Evolutionary conservation across 2,797 vertebrate species (phyloP), one percentile per base, ranked within the genome.

Genomic region (Tympanoctomys barrerae): DNA sequence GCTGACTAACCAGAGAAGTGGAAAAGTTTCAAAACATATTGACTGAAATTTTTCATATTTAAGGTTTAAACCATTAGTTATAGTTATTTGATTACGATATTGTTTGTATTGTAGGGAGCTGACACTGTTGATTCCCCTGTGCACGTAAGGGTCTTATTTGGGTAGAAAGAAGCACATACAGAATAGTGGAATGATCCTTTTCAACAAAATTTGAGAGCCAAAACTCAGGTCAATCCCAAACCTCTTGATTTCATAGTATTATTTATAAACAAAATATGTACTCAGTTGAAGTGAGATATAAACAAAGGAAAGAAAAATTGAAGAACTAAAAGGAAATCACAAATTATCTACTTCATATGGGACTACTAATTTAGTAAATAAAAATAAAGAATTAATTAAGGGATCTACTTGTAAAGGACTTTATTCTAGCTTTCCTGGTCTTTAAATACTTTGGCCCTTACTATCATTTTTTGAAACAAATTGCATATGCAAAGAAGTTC

Each of bases 401-500:
- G 1, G 7, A 12, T 64, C 1, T 9, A 59, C 79, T 96, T 70
- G 70, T 54, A 49, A 96, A 97, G 46, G 36, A 46, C 22, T 68
- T 82, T 33, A 39, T 91, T 18, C 8, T 66, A 77, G 77, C 18
- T 33, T 8, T 82, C 0, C 7, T 66, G 68, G 86, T 90, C 33
- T 75, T 93, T 19, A 24, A 46, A 86, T 91, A 90, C 70, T 81
- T 71, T 33, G 66, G 7, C 33, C 61, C 2, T 81, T 84, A 66
- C 36, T 6, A 87, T 70, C 93, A 92, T 84, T 92, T 95, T 26
- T 93, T 86, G 49, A 87, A 96, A 89, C 9, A 70, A 97, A 95
- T 93, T 93, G 0, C 19, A 83, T 91, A 95, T 94, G 24, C 71
- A 93, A 85, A 94, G 94, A 28, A 59, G 2, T 66, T 1, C 54